Conservation (phyloP, 2,113 vertebrate genomes). For the Tretioscincus oriximinensis region DNA sequence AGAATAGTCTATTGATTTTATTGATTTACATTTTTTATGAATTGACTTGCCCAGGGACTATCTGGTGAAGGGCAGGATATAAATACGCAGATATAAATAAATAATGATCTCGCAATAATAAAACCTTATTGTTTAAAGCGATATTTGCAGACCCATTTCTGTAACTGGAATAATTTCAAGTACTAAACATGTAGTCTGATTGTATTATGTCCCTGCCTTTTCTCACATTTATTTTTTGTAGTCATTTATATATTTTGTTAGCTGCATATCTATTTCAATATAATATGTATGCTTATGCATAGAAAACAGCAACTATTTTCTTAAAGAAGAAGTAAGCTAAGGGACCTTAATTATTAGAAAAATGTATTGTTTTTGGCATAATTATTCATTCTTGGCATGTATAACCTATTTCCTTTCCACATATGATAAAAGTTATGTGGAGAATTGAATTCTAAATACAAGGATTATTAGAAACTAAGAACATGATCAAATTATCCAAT, state of each 20-base stretch:
- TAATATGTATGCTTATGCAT: background rate
- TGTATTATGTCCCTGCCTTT: background rate
- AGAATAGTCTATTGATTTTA: no score
- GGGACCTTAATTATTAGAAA: background rate
- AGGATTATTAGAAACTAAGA: conserved; percentile 8
- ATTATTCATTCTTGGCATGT: conserved; percentile 39
- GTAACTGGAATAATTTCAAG: background rate
- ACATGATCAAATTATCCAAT: conserved; percentile 30
- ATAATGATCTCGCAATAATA: no score
- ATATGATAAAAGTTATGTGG: conserved; percentile 44
- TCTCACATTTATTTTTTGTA: background rate
- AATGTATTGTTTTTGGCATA: conserved; percentile 22
- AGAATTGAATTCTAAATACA: conserved; percentile 63
- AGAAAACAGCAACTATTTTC: background rate
- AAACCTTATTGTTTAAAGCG: background rate
- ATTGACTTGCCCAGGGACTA: no score
- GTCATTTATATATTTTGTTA: background rate
- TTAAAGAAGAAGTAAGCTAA: background rate
- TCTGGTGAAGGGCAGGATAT: no score
- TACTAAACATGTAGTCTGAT: background rate
- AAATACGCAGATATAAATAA: no score
- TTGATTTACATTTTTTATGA: no score
- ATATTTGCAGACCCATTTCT: background rate
- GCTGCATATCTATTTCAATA: background rate
- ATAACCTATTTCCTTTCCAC: conserved; percentile 43